Percentiles rank a stretch among this genome's conserved stretches.
These are phyloP conservation scores for Prosapia bicincta DNA, from an alignment of 2,888 invertebrate genomes.

Conservation along the genomic window DNA sequence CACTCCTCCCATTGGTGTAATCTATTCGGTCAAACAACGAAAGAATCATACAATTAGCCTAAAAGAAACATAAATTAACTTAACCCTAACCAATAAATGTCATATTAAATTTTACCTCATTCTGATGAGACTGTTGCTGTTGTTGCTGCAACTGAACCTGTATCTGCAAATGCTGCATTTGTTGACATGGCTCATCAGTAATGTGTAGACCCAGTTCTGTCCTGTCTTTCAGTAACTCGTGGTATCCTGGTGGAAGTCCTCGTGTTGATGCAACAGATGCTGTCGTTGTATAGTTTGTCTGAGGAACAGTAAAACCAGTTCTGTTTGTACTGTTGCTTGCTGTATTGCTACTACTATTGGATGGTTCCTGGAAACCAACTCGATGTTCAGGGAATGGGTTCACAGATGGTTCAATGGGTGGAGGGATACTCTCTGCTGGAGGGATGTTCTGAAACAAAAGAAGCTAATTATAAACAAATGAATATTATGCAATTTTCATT, in stretches of 20 bases:
- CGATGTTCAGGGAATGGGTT: conserved; percentile 73
- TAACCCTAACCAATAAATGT: no score
- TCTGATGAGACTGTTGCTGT: conserved; percentile 38
- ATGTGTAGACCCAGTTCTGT: conserved; percentile 50
- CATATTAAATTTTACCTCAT: conserved; percentile 25
- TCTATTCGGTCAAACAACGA: no score
- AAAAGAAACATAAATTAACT: no score
- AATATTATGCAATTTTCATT: no score
- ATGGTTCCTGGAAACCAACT: conserved; percentile 39
- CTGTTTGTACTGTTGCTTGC: conserved; percentile 30
- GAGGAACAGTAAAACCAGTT: conserved; percentile 7
- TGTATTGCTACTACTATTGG: conserved; percentile 17
- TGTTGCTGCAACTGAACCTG: conserved; percentile 67
- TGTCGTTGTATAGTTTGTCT: conserved; percentile 39
- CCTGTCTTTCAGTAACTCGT: conserved; percentile 58
- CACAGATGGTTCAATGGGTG: conserved; percentile 61
- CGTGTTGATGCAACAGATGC: conserved; percentile 19
- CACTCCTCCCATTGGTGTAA: no score
- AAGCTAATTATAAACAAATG: neutral
- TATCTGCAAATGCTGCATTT: conserved; percentile 63
- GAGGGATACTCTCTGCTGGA: conserved; percentile 37
- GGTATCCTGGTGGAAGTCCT: conserved; percentile 52
- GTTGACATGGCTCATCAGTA: conserved; percentile 50
- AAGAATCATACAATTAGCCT: no score
- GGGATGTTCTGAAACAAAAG: conserved; percentile 30